Percentiles rank a stretch among this genome's conserved stretches.
Evolutionary conservation across 2,113 vertebrate species (phyloP).

Genomic region (Dasyornis broadbenti): DNA sequence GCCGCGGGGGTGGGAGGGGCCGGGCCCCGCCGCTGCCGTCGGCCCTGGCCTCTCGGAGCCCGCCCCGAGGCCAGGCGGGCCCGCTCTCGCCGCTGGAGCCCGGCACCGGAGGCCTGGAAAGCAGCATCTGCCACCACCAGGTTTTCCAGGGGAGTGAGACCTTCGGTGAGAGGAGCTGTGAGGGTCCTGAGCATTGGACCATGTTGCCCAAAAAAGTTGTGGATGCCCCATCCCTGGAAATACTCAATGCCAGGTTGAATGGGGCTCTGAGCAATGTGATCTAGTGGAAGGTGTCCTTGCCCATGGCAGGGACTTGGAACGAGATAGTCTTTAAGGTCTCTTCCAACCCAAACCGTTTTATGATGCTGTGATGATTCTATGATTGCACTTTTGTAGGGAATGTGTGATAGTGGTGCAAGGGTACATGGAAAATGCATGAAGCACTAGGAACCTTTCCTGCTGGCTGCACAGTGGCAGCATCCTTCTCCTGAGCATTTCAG

Average conservation of each 20-base stretch:
- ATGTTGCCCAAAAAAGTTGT: neutral
- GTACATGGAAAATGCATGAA: neutral
- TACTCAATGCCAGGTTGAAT: neutral
- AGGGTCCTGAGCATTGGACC: neutral
- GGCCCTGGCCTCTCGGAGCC: rapidly evolving
- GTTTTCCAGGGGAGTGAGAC: neutral
- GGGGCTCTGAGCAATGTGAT: neutral
- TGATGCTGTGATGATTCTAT: neutral
- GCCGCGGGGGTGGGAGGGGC: neutral
- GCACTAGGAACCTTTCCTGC: neutral
- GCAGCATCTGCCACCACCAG: rapidly evolving
- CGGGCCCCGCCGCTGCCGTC: no score
- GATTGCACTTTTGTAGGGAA: rapidly evolving
- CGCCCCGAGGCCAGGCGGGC: no score
- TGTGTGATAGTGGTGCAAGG: no score
- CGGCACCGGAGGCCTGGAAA: rapidly evolving
- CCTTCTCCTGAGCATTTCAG: no score
- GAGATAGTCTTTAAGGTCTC: neutral
- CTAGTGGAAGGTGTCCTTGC: neutral
- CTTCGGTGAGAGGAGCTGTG: no score
- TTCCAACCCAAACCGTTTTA: neutral
- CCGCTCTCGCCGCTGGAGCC: rapidly evolving
- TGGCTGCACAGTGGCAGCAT: neutral
- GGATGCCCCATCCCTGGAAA: neutral
- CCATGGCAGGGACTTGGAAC: neutral